phyloP scores from a whole-genome alignment of 2,888 invertebrate genomes.

The Acleris cristana region DNA sequence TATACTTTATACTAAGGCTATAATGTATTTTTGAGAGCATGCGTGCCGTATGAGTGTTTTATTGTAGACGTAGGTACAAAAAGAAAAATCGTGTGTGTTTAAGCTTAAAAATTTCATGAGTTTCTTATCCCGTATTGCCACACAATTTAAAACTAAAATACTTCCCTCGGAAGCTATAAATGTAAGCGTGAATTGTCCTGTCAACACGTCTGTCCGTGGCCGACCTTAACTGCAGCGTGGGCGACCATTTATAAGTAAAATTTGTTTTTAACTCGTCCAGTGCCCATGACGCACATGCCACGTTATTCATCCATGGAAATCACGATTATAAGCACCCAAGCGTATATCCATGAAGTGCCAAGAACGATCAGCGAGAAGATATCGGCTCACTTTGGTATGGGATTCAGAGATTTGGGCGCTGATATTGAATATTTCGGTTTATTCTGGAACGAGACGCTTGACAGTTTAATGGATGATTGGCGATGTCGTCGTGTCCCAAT shows the following conservation, averaged over 20 bases:
- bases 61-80: too few relatives aligned
- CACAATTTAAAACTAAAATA: conserved; percentile 13
- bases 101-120: not conserved
- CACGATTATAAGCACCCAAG: too few relatives aligned
- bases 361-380: too few relatives aligned
- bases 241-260: conserved; percentile 11
- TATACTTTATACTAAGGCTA: too few relatives aligned
- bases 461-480: conserved; percentile 4
- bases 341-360: too few relatives aligned
- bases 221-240: not conserved
- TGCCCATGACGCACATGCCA: too few relatives aligned
- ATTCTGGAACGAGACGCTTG: conserved; percentile 3
- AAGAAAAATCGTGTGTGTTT: too few relatives aligned
- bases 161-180: conserved; percentile 15
- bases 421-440: not conserved
- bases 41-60: too few relatives aligned
- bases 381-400: too few relatives aligned
- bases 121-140: not conserved
- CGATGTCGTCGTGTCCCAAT: not conserved
- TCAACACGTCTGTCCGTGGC: conserved; percentile 45
- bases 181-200: conserved; percentile 52
- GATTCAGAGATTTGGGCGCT: too few relatives aligned
- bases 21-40: too few relatives aligned
- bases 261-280: conserved; percentile 6
- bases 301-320: too few relatives aligned